Base-by-base conservation (phyloP, 2,113 vertebrate species). In the Plecotus auritus region DNA sequence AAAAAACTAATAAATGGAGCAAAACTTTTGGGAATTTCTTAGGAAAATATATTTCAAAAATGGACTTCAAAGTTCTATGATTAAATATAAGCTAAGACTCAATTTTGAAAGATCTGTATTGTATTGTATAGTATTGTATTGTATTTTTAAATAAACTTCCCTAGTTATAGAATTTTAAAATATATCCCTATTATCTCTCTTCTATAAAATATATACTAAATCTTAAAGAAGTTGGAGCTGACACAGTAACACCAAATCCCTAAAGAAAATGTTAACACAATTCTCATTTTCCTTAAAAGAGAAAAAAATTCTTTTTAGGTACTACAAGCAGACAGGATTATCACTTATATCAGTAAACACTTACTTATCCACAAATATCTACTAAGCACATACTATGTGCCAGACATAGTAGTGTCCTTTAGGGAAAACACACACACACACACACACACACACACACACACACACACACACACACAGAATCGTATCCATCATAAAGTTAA, bases 11-110 rank as follows among this genome's bases (percentile, higher is more conserved):
- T 64, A n/a, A 14, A 16, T 14, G 28, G 49, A 81, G 28, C 51
- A 94, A 91, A 87, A 42, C 11, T 76, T 92, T 88, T 72, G 86
- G 59, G 78, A 88, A 94, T 54, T 93, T 59, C 16, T 84, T 30
- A 87, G 6, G 28, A 1, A 56, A 56, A 83, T n/a, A 22, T 9
- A 66, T 20, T 84, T 88, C 18, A 85, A 72, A 88, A 86, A 61
- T 45, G 13, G 5, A 86, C 26, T 69, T 89, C 49, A 56, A 80
- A 92, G 20, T 85, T 83, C 86, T 47, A 56, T 51, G 20, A 94
- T 40, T 87, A 93, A 35, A 97, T 61, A 64, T 70, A 81, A 67
- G 35, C 51, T 80, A 76, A 92, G 83, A 72, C 76, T 51, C 45
- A 42, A 82, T 74, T 74, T 40, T 61, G 6, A 88, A 93, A 90